Conservation (phyloP, 2,888 invertebrate species). For the Ennomos fuscantarius region DNA sequence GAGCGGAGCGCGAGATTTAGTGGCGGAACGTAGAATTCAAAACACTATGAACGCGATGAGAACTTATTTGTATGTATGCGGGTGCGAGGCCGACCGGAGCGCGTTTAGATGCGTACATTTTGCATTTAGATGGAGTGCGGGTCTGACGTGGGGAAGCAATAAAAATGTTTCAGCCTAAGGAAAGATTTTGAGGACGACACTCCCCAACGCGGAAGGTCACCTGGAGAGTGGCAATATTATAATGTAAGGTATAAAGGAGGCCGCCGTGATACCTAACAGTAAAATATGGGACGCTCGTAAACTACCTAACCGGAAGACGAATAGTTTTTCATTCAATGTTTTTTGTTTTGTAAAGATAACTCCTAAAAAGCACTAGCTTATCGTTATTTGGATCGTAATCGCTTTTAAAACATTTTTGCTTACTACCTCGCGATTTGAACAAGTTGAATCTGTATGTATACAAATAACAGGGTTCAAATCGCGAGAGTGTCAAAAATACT, state of each 20-base stretch:
- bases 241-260: constrained; percentile 35
- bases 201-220: constrained; percentile 33
- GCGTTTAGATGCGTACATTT: constrained; percentile 35
- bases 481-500: no score
- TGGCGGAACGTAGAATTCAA: constrained; percentile 46
- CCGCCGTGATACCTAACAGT: constrained; percentile 25
- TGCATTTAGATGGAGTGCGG: constrained; percentile 40
- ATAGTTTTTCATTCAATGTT: constrained; percentile 17
- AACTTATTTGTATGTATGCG: constrained; percentile 42
- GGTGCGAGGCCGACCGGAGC: constrained; percentile 32
- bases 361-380: no score
- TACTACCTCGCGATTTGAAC: no score
- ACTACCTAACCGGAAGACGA: constrained; percentile 25
- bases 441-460: no score
- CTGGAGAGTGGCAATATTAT: constrained; percentile 36
- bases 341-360: no score
- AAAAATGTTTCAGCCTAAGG: constrained; percentile 37
- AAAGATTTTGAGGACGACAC: constrained; percentile 30
- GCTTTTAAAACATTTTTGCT: no score
- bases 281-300: constrained; percentile 36
- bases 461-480: no score
- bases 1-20: constrained; percentile 46
- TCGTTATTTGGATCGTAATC: no score
- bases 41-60: constrained; percentile 45
- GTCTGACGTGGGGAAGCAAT: constrained; percentile 39